phyloP scores from a whole-genome alignment of 2,888 invertebrate species.

The Drosophila nr. perissopoda region DNA sequence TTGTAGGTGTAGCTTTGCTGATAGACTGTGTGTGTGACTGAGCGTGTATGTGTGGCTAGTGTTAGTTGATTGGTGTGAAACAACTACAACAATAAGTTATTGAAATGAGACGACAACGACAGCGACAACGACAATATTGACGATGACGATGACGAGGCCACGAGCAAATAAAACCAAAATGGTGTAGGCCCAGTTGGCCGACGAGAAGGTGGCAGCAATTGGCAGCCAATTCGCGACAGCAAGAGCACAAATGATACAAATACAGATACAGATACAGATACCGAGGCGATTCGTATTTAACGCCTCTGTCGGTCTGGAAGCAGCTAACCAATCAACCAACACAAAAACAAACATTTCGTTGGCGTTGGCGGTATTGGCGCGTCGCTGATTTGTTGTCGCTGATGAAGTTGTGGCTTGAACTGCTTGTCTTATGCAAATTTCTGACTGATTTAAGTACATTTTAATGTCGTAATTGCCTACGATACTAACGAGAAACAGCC shows the following conservation, averaged over 20 bases:
- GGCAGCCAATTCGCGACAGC: slow-evolving; percentile 49
- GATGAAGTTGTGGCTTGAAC: slow-evolving; percentile 70
- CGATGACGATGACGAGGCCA: slow-evolving; percentile 56
- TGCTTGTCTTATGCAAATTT: slow-evolving; percentile 69
- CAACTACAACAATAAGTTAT: slow-evolving; percentile 79
- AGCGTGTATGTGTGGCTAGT: slow-evolving; percentile 33
- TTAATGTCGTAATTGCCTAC: slow-evolving; percentile 73
- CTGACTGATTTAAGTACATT: slow-evolving; percentile 62
- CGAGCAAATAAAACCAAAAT: slow-evolving; percentile 74
- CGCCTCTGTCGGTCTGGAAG: slow-evolving; percentile 49
- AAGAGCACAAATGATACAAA: slow-evolving; percentile 32
- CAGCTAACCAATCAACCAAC: slow-evolving; percentile 58
- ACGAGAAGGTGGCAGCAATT: slow-evolving; percentile 76
- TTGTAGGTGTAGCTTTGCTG: slow-evolving; percentile 70
- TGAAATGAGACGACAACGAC: slow-evolving; percentile 76
- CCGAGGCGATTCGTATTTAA: slow-evolving; percentile 31
- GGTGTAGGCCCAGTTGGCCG: slow-evolving; percentile 72
- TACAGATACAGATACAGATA: slow-evolving; percentile 13
- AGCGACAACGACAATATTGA: slow-evolving; percentile 58
- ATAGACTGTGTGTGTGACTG: slow-evolving; percentile 32
- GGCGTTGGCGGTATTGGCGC: slow-evolving; percentile 58
- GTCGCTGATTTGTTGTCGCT: slow-evolving; percentile 76
- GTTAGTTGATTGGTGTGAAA: slow-evolving; percentile 61
- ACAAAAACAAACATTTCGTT: slow-evolving; percentile 40
- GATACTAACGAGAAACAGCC: slow-evolving; percentile 37